Evolutionary conservation across 2,888 invertebrate genomes (phyloP).

Genomic region (Lingula anatina): DNA sequence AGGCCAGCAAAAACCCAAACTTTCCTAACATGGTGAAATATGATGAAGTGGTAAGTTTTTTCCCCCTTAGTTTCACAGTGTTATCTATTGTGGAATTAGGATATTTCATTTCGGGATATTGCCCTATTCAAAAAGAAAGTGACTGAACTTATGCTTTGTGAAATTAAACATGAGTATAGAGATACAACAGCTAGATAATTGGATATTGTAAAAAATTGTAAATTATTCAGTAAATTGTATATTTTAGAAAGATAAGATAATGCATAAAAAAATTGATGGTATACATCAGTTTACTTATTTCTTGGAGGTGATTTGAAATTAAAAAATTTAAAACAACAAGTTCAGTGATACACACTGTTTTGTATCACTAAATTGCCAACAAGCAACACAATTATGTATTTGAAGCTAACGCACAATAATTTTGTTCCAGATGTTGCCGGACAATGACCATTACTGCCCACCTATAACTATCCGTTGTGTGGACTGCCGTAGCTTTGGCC

Average conservation of each 20-base stretch:
- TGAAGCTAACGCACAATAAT: too few relatives aligned
- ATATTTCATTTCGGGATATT: too few relatives aligned
- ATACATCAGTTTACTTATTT: too few relatives aligned
- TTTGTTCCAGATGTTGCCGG: conserved; percentile 18
- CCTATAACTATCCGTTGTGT: conserved; percentile 21
- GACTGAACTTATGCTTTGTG: too few relatives aligned
- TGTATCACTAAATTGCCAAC: not conserved
- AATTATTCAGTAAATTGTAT: too few relatives aligned
- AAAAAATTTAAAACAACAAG: not conserved
- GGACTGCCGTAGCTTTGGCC: conserved; percentile 22
- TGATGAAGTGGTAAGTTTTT: conserved; percentile 19
- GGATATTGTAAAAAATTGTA: too few relatives aligned
- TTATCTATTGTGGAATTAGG: not conserved
- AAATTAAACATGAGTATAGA: too few relatives aligned
- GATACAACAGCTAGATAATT: too few relatives aligned
- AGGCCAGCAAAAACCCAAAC: conserved; percentile 17
- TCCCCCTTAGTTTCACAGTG: not conserved
- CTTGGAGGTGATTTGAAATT: not conserved
- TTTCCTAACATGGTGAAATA: conserved; percentile 14
- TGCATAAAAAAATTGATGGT: too few relatives aligned
- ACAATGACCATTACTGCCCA: conserved; percentile 23
- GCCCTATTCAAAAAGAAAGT: too few relatives aligned
- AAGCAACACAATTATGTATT: not conserved
- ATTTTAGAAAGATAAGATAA: too few relatives aligned
- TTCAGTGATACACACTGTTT: not conserved